Base-by-base conservation (phyloP, 2,888 invertebrate genomes). In the Eristalis arbustorum region DNA sequence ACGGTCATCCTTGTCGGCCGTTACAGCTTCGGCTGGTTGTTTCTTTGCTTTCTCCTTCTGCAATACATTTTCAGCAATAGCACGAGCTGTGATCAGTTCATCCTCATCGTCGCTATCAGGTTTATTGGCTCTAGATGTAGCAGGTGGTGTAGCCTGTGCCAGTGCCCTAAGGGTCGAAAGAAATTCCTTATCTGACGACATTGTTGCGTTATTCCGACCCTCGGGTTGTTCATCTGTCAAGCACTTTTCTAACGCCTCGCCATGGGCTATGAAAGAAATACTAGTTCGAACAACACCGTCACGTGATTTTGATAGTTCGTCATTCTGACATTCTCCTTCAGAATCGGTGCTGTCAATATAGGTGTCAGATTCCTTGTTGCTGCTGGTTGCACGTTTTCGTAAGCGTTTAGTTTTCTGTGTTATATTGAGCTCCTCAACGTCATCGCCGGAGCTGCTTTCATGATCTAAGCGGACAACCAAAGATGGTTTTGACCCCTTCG, bases 321-420 rank as follows among this genome's bases (percentile, higher is more conserved):
- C 75, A 5, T 77, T 18, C 18, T 49, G 18, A n/a, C 73, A 40
- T 13, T 69, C 88, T 71, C 85, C 74, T 14, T 90, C 90, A 71
- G 73, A 90, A 85, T 88, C 91, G 1, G 88, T 84, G 0, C 84
- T 76, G 8, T 89, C 88, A 76, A 90, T 57, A 87, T 89, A 84
- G 71, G 89, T 34, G 77, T 91, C 90, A 68, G 90, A 89, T 28
- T 89, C 89, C 85, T 90, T 90, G 62, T 90, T 91, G 57, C 90
- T 91, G 75, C 90, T 90, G 0, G 92, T 92, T 10, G 89, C 89
- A n/a, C 91, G 91, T 85, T 93, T 93, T 6, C 90, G 90, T 4
- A 92, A 85, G 4, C 91, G 90, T 76, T 93, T 92, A 0, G 90
- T 90, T 80, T 91, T 91, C 73, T 88, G 85, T 5, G 71, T 49